These are phyloP conservation scores for Phoeniculus purpureus DNA, from an alignment of 2,797 vertebrate genomes.

Conservation along the genomic window DNA sequence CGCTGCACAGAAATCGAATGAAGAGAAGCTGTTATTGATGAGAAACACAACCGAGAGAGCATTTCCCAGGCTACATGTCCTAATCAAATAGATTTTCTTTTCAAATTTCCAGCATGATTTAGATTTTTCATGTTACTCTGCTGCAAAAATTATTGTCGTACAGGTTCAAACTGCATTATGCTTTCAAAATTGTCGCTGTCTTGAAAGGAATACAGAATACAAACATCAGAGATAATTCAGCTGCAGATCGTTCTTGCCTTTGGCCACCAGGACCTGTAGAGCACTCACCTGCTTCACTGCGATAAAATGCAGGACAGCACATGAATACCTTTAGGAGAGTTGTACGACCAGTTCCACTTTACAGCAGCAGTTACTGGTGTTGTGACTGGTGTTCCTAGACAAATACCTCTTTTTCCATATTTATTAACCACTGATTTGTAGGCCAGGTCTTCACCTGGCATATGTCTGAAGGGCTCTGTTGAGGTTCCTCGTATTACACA, in stretches of 20 bases:
- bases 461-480: neutral
- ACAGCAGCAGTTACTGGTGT: neutral
- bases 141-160: neutral
- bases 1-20: neutral
- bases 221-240: neutral
- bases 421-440: neutral
- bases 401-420: neutral
- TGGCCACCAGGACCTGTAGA: neutral
- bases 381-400: neutral
- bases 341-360: neutral
- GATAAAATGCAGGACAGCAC: neutral
- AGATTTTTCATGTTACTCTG: neutral
- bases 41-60: neutral
- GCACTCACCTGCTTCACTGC: neutral
- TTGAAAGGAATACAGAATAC: neutral
- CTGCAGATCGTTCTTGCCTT: neutral
- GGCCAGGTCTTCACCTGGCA: neutral
- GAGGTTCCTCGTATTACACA: neutral
- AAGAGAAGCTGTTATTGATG: neutral
- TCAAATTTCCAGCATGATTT: neutral
- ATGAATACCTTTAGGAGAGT: neutral
- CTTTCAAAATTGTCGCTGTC: neutral
- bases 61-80: neutral
- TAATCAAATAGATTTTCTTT: slow-evolving; percentile 28
- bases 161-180: neutral